Conservation (phyloP, 2,888 invertebrate genomes). For the Drosophila parthenogenetica region DNA sequence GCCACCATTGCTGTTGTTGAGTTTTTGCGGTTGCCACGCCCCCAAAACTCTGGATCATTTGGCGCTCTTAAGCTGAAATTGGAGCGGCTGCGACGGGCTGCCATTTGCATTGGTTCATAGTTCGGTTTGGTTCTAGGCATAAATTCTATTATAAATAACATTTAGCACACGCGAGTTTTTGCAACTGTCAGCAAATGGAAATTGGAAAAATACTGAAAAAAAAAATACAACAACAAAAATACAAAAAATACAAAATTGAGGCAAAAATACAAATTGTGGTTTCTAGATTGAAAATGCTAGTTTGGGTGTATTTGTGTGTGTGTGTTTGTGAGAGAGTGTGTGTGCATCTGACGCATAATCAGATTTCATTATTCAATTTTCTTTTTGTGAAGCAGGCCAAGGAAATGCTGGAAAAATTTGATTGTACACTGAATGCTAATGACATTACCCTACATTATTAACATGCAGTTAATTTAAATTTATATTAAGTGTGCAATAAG, state of each 20-base stretch:
- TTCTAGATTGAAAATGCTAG: slow-evolving; percentile 67
- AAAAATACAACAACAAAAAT: slow-evolving; percentile 17
- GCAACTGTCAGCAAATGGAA: slow-evolving; percentile 75
- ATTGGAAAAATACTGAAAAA: slow-evolving; percentile 60
- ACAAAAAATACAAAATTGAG: slow-evolving; percentile 51
- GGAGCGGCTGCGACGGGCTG: slow-evolving; percentile 63
- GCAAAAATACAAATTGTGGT: slow-evolving; percentile 69
- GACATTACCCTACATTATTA: slow-evolving; percentile 15
- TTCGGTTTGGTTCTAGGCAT: slow-evolving; percentile 59
- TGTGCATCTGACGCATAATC: slow-evolving; percentile 69
- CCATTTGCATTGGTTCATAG: slow-evolving; percentile 68
- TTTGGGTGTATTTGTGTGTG: slow-evolving; percentile 11
- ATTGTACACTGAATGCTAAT: slow-evolving; percentile 33
- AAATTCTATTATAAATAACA: slow-evolving; percentile 79
- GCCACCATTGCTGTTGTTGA: slow-evolving; percentile 62
- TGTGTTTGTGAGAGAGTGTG: slow-evolving; percentile 13
- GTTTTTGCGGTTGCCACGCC: slow-evolving; percentile 53
- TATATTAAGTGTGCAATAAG: not conserved
- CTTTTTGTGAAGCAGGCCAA: slow-evolving; percentile 22
- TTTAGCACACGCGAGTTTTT: slow-evolving; percentile 66
- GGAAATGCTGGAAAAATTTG: slow-evolving; percentile 21
- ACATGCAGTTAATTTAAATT: not conserved
- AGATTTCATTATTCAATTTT: slow-evolving; percentile 71
- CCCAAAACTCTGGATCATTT: not conserved
- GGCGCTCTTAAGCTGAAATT: slow-evolving; percentile 39